Conservation (phyloP, 2,113 vertebrate species). For the Passer montanus region DNA sequence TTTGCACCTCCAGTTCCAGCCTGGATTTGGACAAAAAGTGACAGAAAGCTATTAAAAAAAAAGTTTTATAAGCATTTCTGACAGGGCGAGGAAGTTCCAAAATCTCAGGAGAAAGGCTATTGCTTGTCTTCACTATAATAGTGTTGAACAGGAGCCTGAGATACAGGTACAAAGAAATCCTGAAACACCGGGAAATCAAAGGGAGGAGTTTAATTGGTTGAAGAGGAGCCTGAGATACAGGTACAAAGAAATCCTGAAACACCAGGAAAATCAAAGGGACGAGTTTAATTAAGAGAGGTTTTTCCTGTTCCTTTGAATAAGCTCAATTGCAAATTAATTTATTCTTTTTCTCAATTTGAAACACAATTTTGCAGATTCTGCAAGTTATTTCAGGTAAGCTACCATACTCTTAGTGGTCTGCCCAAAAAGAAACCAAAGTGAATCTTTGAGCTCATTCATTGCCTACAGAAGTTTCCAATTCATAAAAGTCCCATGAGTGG, state of each 20-base stretch:
- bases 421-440: background rate
- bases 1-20: background rate
- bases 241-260: background rate
- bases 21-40: background rate
- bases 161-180: background rate
- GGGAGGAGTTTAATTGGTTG: background rate
- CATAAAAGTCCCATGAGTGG: background rate
- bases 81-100: background rate
- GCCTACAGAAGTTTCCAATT: background rate
- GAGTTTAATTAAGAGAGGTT: background rate
- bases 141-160: background rate
- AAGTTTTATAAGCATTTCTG: background rate
- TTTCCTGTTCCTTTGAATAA: background rate
- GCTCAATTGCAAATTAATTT: background rate
- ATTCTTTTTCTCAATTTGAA: background rate
- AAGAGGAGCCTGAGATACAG: background rate
- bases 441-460: background rate
- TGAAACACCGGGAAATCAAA: background rate
- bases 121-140: background rate
- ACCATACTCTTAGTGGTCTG: background rate
- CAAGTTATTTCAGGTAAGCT: background rate
- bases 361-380: background rate
- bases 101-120: background rate
- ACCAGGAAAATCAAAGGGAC: background rate
- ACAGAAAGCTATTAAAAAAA: background rate